These are phyloP conservation scores for Criorhina ranunculi DNA, from an alignment of 2,888 invertebrate species.

Conservation along the genomic window DNA sequence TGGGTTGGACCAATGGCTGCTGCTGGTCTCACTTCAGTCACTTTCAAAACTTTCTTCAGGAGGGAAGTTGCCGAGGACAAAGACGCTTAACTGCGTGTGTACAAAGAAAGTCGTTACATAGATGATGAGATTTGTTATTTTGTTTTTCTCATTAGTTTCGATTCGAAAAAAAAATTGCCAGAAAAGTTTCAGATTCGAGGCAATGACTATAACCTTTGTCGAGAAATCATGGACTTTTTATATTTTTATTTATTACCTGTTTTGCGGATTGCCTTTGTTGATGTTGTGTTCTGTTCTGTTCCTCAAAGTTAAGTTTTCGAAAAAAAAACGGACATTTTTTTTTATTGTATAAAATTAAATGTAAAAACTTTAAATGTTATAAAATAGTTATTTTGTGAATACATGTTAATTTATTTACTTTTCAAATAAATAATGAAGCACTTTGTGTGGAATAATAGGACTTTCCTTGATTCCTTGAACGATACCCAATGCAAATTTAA, in stretches of 20 bases:
- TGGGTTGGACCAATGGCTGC: slow-evolving; percentile 88
- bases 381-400: slow-evolving; percentile 51
- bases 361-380: slow-evolving; percentile 42
- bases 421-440: not conserved
- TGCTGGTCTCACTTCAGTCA: slow-evolving; percentile 83
- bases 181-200: slow-evolving; percentile 3
- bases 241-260: slow-evolving; percentile 19
- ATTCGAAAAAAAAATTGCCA: slow-evolving; percentile 44
- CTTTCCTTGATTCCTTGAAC: too few relatives aligned
- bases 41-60: slow-evolving; percentile 84
- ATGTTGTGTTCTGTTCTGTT: slow-evolving; percentile 54
- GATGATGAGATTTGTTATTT: slow-evolving; percentile 52
- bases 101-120: slow-evolving; percentile 53
- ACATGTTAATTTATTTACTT: not conserved
- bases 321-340: slow-evolving; percentile 17
- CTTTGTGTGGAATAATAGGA: too few relatives aligned
- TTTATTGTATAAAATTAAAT: slow-evolving; percentile 45
- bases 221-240: slow-evolving; percentile 2
- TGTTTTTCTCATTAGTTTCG: slow-evolving; percentile 15
- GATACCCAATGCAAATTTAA: too few relatives aligned
- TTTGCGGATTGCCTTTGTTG: slow-evolving; percentile 46
- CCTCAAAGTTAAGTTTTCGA: slow-evolving; percentile 20
- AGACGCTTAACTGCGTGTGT: slow-evolving; percentile 80
- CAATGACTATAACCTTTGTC: not conserved
- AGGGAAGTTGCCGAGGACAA: slow-evolving; percentile 82